Percentiles rank a stretch among this genome's conserved stretches.
These are phyloP conservation scores for Phanerotoma sp. DNA, from an alignment of 2,888 invertebrate genomes.

Conservation along the genomic window DNA sequence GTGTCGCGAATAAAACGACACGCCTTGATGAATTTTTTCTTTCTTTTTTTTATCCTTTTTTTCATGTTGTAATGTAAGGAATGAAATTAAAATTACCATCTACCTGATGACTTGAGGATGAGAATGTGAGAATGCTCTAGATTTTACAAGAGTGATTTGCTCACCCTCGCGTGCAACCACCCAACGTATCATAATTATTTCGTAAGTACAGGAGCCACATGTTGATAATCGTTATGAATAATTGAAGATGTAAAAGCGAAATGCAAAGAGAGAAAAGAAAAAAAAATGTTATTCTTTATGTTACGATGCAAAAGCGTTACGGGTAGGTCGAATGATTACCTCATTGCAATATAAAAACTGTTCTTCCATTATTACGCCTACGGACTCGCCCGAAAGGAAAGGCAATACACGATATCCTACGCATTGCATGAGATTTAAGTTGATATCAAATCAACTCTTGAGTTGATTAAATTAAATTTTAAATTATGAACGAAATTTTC, in stretches of 20 bases:
- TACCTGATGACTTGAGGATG: background rate
- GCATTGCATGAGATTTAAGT: constrained; percentile 31
- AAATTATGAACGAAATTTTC: constrained; percentile 7
- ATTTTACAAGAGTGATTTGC: background rate
- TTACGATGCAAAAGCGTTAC: constrained; percentile 23
- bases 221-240: constrained; percentile 15
- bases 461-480: background rate
- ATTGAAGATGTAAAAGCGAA: constrained; percentile 18
- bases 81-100: constrained; percentile 9
- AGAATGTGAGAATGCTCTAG: constrained; percentile 14
- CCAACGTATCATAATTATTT: constrained; percentile 14
- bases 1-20: constrained; percentile 15
- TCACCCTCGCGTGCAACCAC: constrained; percentile 17
- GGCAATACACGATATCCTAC: constrained; percentile 32
- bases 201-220: constrained; percentile 6
- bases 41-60: too few species aligned
- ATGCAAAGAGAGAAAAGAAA: too few species aligned
- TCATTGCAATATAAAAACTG: constrained; percentile 27
- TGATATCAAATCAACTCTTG: constrained; percentile 7
- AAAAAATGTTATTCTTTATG: constrained; percentile 16
- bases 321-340: constrained; percentile 27
- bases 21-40: constrained; percentile 16
- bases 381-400: constrained; percentile 33
- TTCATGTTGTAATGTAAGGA: constrained; percentile 6
- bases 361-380: constrained; percentile 35